Evolutionary conservation across 2,113 vertebrate genomes (phyloP), one percentile per base, ranked within the genome.

Genomic region (Dolichotis patagonum): DNA sequence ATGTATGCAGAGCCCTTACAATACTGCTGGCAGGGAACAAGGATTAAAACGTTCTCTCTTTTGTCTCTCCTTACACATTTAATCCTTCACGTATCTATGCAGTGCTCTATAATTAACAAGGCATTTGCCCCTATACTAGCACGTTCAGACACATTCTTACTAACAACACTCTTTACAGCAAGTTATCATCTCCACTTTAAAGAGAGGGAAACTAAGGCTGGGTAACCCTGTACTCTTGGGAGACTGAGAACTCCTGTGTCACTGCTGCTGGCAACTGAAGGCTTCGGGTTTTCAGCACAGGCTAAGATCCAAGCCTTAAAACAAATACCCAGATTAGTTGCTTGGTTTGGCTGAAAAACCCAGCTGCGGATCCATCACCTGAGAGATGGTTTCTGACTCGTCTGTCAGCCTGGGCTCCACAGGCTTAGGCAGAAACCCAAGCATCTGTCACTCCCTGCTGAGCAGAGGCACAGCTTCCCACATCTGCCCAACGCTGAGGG

Each of bases 341-440:
- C 73, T 91, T 7, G 35, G 67, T 43, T 85, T 93, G 90, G 90
- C 58, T 94, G 84, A 85, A 89, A 71, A 52, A 52, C 69, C 87
- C 58, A 90, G 60, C 26, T 49, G 83, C n/a, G 13, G 62, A 93
- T 65, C 52, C 19, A 84, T 4, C 0, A 0, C 86, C 91, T 88
- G 35, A 87, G 84, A 90, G 78, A 63, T 32, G 91, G 58, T 81
- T 91, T 96, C 92, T 80, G 83, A 94, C 43, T 83, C 88, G 10
- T 63, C 77, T 80, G 90, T 56, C 60, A 67, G 92, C 58, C 78
- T 8, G 62, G 56, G 35, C 67, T 80, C 82, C 24, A 30, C 24
- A 38, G 63, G 88, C 85, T 92, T 54, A 75, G 69, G 35, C 24
- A n/a, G 43, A 86, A 67, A 88, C 28, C 60, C 22, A 32, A 90